Conservation (phyloP, 2,113 vertebrate species). For the Meriones unguiculatus region DNA sequence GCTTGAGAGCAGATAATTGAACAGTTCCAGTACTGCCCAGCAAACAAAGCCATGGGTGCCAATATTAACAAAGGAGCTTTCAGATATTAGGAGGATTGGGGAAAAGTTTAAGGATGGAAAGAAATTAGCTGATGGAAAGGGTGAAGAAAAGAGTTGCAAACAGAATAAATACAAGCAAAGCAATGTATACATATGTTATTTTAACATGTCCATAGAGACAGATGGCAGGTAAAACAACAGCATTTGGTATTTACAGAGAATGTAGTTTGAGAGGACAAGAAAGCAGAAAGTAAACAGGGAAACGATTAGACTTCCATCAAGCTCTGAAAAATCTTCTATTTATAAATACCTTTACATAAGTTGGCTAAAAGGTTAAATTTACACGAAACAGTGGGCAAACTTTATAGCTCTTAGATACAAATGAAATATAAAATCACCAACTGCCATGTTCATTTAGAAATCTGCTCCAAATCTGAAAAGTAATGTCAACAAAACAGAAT, state of each 20-base stretch:
- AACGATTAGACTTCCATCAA: not conserved
- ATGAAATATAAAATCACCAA: constrained; percentile 8
- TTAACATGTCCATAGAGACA: not conserved
- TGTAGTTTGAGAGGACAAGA: not conserved
- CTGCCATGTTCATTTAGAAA: not conserved
- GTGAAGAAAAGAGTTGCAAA: not conserved
- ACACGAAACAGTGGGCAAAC: not conserved
- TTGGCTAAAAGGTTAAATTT: not conserved
- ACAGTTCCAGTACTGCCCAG: not conserved
- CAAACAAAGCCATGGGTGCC: not conserved
- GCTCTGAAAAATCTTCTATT: not conserved
- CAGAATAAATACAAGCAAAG: not conserved
- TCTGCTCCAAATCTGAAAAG: constrained; percentile 21
- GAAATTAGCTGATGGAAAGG: constrained; percentile 29
- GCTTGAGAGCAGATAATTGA: not conserved
- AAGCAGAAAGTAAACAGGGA: not conserved
- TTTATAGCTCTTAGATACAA: not conserved
- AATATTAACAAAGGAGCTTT: not conserved
- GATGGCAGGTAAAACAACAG: not conserved
- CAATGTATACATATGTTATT: not conserved
- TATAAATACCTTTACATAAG: not conserved
- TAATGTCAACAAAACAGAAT: not conserved
- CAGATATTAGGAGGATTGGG: not conserved
- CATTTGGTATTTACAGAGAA: not conserved
- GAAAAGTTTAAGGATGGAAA: not conserved